These are phyloP conservation scores for Eupithecia abbreviata DNA, from an alignment of 2,888 invertebrate species.

Conservation along the genomic window DNA sequence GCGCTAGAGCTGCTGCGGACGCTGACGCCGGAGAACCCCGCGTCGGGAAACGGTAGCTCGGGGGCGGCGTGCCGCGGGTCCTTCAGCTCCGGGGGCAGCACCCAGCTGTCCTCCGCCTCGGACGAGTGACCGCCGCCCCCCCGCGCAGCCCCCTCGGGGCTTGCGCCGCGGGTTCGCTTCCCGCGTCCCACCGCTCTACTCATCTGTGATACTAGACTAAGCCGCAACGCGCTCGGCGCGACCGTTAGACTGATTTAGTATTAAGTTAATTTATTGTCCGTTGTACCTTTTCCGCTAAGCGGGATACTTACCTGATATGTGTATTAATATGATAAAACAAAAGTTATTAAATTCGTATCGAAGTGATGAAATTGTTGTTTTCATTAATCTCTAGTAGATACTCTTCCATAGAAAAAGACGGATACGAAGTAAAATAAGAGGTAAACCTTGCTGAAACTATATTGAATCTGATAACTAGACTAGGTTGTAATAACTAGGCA, in stretches of 20 bases:
- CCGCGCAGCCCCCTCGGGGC: slow-evolving; percentile 52
- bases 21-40: slow-evolving; percentile 67
- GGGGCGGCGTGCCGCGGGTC: slow-evolving; percentile 84
- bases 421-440: neutral
- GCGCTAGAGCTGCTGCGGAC: slow-evolving; percentile 74
- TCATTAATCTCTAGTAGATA: slow-evolving; percentile 40
- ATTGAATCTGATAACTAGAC: neutral
- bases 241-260: slow-evolving; percentile 82
- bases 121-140: slow-evolving; percentile 81
- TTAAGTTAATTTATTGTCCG: slow-evolving; percentile 81
- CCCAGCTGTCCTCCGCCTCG: slow-evolving; percentile 85
- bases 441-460: slow-evolving; percentile 15
- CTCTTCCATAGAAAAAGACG: neutral
- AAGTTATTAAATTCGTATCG: slow-evolving; percentile 70
- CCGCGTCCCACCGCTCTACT: slow-evolving; percentile 82
- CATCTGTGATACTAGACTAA: slow-evolving; percentile 83
- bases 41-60: slow-evolving; percentile 74
- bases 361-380: slow-evolving; percentile 68
- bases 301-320: slow-evolving; percentile 79
- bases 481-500: neutral
- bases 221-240: slow-evolving; percentile 79
- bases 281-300: slow-evolving; percentile 82
- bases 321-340: slow-evolving; percentile 58
- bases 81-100: slow-evolving; percentile 86
- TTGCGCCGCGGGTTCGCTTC: slow-evolving; percentile 66